A percentile compares a stretch with the other conserved stretches of the same genome.
Evolutionary conservation across 2,888 invertebrate species (phyloP).

Genomic region (Metellina segmentata): DNA sequence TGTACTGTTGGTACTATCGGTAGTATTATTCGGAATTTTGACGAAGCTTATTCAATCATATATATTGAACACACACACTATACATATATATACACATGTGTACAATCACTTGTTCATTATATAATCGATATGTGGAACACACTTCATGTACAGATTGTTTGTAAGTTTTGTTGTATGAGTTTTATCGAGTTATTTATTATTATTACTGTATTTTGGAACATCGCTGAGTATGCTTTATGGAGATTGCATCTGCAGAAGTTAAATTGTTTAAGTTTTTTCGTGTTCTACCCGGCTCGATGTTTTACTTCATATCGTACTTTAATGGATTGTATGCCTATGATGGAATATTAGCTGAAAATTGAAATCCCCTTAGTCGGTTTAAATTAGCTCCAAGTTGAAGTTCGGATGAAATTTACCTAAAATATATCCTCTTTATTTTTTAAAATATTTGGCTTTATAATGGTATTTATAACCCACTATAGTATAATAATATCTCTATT

Average conservation of each 20-base stretch:
- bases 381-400: not conserved
- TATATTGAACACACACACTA: slow-evolving; percentile 57
- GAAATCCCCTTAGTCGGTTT: slow-evolving; percentile 12
- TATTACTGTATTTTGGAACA: slow-evolving; percentile 38
- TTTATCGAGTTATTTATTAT: slow-evolving; percentile 45
- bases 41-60: slow-evolving; percentile 67
- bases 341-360: slow-evolving; percentile 11
- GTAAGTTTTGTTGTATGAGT: slow-evolving; percentile 56
- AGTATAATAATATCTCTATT: slow-evolving; percentile 57
- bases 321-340: slow-evolving; percentile 13
- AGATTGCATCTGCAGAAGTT: not conserved
- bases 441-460: slow-evolving; percentile 61
- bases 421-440: slow-evolving; percentile 49
- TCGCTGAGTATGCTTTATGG: slow-evolving; percentile 26
- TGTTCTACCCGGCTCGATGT: not conserved
- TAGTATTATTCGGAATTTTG: slow-evolving; percentile 65
- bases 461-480: slow-evolving; percentile 54
- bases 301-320: not conserved
- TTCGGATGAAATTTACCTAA: slow-evolving; percentile 4
- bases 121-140: slow-evolving; percentile 60
- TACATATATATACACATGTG: slow-evolving; percentile 70
- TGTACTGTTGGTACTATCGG: slow-evolving; percentile 67
- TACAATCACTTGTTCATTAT: slow-evolving; percentile 75
- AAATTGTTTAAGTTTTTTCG: not conserved
- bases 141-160: slow-evolving; percentile 68